phyloP scores from a whole-genome alignment of 2,113 vertebrate genomes.

The Aptenodytes patagonicus region DNA sequence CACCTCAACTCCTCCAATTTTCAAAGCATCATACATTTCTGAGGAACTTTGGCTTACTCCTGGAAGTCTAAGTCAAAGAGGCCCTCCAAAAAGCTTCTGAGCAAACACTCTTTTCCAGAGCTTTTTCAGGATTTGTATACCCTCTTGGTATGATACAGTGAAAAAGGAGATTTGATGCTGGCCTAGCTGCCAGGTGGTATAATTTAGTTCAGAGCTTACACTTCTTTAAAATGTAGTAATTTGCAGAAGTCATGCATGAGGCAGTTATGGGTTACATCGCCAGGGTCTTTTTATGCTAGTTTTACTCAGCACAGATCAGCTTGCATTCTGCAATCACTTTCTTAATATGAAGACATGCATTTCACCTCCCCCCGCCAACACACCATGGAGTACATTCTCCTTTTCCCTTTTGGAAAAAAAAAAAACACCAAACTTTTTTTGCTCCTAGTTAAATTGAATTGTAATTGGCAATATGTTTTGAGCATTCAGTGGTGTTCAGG shows the following conservation, averaged over 20 bases:
- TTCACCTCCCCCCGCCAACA: background rate
- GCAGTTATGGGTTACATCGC: accelerated
- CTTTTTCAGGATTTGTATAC: background rate
- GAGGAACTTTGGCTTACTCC: background rate
- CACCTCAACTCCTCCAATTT: background rate
- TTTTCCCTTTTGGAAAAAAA: background rate
- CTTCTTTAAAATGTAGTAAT: background rate
- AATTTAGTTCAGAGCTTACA: background rate
- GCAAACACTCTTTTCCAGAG: background rate
- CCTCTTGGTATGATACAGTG: background rate
- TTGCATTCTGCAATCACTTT: background rate
- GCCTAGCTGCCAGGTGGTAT: background rate
- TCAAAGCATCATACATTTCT: background rate
- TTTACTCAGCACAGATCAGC: background rate
- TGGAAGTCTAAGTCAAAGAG: background rate
- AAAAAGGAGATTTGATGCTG: background rate
- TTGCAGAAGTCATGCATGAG: background rate
- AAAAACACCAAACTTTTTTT: accelerated
- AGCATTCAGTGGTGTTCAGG: background rate
- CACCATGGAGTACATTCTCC: background rate
- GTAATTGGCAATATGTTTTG: background rate
- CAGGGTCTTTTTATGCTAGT: background rate
- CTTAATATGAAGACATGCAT: background rate
- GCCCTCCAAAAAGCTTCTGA: background rate
- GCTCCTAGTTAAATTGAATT: background rate